Conservation (phyloP, 2,888 invertebrate genomes). For the Nomada hirtipes region DNA sequence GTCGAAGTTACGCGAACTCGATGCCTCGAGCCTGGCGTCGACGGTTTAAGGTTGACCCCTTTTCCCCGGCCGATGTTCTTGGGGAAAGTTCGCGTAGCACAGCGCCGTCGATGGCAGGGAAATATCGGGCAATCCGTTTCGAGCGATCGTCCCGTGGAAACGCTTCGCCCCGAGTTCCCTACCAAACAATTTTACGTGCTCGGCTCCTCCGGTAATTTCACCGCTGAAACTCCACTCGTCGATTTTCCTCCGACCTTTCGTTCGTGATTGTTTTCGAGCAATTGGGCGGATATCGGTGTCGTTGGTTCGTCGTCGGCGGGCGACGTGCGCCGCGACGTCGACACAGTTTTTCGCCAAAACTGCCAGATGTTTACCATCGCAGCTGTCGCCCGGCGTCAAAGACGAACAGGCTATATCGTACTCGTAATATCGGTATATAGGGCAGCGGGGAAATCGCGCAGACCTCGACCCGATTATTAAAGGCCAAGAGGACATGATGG, state of each 20-base stretch:
- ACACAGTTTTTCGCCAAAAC: slow-evolving; percentile 44
- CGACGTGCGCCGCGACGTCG: background rate
- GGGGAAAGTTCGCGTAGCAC: slow-evolving; percentile 30
- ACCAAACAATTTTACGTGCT: slow-evolving; percentile 20
- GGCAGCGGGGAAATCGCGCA: slow-evolving; percentile 47
- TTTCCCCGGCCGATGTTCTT: slow-evolving; percentile 43
- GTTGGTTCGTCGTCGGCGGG: slow-evolving; percentile 1
- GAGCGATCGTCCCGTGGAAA: background rate
- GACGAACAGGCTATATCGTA: slow-evolving; percentile 48
- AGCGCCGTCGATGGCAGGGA: background rate
- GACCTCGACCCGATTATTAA: slow-evolving; percentile 63
- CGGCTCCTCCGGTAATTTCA: background rate
- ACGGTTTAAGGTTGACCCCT: slow-evolving; percentile 72
- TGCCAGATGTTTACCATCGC: slow-evolving; percentile 50
- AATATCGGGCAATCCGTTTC: background rate
- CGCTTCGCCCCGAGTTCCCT: too few relatives aligned
- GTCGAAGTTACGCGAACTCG: slow-evolving; percentile 51
- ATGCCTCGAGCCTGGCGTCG: slow-evolving; percentile 55
- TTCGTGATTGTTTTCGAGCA: background rate
- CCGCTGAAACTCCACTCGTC: background rate
- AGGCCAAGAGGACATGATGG: slow-evolving; percentile 56
- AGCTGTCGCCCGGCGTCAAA: slow-evolving; percentile 57
- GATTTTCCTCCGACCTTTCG: slow-evolving; percentile 5
- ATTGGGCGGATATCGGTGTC: background rate
- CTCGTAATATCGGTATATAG: slow-evolving; percentile 52